Conservation (phyloP, 2,888 invertebrate species). For the Ptilodon capucinus region DNA sequence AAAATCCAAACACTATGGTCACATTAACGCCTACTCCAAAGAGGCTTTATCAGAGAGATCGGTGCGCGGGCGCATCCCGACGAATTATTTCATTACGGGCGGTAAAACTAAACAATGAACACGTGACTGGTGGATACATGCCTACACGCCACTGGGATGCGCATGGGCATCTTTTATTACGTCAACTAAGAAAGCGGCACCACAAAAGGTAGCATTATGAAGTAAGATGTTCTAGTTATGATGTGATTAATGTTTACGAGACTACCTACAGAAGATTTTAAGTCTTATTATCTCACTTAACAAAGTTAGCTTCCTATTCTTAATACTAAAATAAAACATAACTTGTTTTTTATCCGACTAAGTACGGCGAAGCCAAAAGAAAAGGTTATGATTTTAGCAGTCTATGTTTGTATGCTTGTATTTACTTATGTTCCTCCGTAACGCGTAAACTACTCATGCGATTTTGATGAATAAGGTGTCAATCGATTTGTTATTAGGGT, state of each 20-base stretch:
- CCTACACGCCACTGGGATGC: conserved; percentile 1
- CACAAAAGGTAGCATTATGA: background rate
- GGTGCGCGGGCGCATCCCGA: conserved; percentile 50
- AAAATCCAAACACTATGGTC: conserved; percentile 3
- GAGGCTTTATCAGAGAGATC: conserved; percentile 43
- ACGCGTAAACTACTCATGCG: too few relatives aligned
- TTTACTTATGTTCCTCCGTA: too few relatives aligned
- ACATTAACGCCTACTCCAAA: background rate
- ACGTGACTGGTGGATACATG: conserved; percentile 38
- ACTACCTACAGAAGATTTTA: too few relatives aligned
- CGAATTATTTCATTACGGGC: conserved; percentile 68
- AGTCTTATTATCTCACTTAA: too few relatives aligned
- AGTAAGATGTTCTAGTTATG: background rate
- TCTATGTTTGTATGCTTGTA: too few relatives aligned
- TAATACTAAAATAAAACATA: too few relatives aligned
- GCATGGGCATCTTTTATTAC: background rate
- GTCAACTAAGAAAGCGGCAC: background rate
- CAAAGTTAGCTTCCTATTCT: too few relatives aligned
- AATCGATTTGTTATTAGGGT: too few relatives aligned
- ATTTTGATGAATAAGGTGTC: too few relatives aligned
- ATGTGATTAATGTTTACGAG: background rate
- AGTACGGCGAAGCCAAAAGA: too few relatives aligned
- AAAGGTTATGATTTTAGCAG: too few relatives aligned
- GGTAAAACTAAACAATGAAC: conserved; percentile 45
- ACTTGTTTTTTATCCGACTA: too few relatives aligned